Percentiles rank a stretch among this genome's conserved stretches.
Evolutionary conservation across 1,140 invertebrate genomes (phyloP).

Genomic region (Eumaeus atala): DNA sequence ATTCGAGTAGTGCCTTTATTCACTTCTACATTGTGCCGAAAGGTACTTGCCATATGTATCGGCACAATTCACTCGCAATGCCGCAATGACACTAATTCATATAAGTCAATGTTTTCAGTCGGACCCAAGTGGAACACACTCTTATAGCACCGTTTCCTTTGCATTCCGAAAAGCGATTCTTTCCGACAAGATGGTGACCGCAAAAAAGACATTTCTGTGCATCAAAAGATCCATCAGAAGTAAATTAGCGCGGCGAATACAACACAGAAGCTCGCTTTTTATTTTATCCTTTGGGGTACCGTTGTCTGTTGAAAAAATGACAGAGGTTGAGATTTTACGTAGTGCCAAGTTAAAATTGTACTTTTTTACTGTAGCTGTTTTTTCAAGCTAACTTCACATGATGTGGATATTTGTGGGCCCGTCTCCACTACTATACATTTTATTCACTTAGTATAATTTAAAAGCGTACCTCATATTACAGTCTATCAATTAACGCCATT

Average conservation of each 20-base stretch:
- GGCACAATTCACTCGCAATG: too few species aligned
- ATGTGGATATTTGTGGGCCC: too few species aligned
- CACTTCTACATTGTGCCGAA: background rate
- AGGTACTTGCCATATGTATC: background rate
- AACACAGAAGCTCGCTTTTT: slow-evolving; percentile 32
- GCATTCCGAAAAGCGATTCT: slow-evolving; percentile 38
- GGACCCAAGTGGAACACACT: slow-evolving; percentile 29
- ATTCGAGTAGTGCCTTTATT: too few species aligned
- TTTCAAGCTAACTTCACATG: too few species aligned
- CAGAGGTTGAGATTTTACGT: background rate
- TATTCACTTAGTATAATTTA: too few species aligned
- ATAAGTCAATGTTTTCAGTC: background rate
- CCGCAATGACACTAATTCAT: background rate
- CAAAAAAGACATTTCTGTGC: slow-evolving; percentile 54
- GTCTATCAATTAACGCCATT: too few species aligned
- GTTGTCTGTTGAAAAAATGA: background rate
- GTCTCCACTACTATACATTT: too few species aligned
- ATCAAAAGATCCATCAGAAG: slow-evolving; percentile 44
- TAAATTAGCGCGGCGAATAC: slow-evolving; percentile 42
- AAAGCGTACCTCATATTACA: too few species aligned
- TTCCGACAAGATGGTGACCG: slow-evolving; percentile 21
- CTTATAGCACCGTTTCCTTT: slow-evolving; percentile 25
- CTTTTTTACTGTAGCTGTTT: too few species aligned
- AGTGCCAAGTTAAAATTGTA: too few species aligned
- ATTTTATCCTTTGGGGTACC: slow-evolving; percentile 34